Conservation (phyloP, 1,140 invertebrate species). For the Augochlora pura region DNA sequence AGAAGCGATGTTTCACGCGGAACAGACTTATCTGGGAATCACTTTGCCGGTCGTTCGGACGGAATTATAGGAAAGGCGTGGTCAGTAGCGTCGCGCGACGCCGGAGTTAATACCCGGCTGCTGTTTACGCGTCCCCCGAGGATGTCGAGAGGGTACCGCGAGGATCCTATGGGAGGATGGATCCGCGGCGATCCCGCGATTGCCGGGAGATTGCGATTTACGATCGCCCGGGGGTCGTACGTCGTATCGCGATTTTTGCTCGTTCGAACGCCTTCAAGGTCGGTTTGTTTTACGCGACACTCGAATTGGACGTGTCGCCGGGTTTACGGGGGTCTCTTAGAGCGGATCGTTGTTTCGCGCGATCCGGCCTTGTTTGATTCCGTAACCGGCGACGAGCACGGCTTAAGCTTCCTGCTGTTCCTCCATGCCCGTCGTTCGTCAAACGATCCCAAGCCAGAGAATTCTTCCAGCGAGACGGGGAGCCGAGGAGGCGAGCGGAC, state of each 20-base stretch:
- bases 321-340: constrained; percentile 9
- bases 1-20: not conserved
- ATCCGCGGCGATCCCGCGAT: not conserved
- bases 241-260: not conserved
- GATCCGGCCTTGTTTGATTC: not conserved
- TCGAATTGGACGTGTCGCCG: not conserved
- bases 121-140: not conserved
- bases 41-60: constrained; percentile 2
- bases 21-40: constrained; percentile 29
- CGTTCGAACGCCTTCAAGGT: not conserved
- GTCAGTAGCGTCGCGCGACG: not conserved
- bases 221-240: not conserved
- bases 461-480: too few relatives aligned
- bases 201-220: constrained; percentile 22
- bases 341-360: constrained; percentile 7
- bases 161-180: not conserved
- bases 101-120: not conserved
- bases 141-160: not conserved
- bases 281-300: constrained; percentile 8
- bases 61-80: constrained; percentile 13
- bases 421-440: not conserved
- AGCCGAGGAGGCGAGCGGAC: too few relatives aligned
- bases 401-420: not conserved
- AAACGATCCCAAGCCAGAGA: not conserved
- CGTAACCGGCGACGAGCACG: not conserved